A percentile compares a stretch with the other conserved stretches of the same genome.
Evolutionary conservation across 2,113 vertebrate genomes (phyloP).

Genomic region (Piprites chloris): DNA sequence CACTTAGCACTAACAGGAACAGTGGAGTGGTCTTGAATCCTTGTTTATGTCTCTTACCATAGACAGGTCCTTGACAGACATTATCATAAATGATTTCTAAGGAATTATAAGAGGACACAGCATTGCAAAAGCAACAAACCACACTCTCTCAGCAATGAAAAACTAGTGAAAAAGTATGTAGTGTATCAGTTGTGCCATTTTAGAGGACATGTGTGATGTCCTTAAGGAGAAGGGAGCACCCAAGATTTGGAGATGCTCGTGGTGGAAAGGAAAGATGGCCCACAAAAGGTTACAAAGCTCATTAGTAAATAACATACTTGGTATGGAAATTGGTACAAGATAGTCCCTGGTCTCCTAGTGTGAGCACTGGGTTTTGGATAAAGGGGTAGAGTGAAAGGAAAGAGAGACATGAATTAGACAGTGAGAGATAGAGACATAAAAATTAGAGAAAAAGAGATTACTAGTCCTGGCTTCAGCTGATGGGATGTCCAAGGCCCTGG

Average conservation of each 20-base stretch:
- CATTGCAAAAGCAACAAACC: not conserved
- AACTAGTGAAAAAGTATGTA: not conserved
- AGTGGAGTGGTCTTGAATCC: not conserved
- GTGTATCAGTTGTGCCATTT: not conserved
- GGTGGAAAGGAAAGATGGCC: not conserved
- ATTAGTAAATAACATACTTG: not conserved
- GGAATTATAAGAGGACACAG: not conserved
- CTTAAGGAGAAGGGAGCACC: not conserved
- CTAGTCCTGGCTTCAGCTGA: not conserved
- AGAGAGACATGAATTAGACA: not conserved
- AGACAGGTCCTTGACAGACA: not conserved
- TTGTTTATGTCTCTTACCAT: not conserved
- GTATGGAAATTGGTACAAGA: not conserved
- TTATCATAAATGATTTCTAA: not conserved
- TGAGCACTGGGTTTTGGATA: not conserved
- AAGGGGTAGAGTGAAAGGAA: not conserved
- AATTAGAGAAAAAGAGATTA: not conserved
- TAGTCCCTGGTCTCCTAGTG: not conserved
- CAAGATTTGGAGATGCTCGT: not conserved
- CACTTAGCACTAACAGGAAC: not conserved
- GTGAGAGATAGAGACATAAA: not conserved
- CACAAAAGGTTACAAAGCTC: not conserved
- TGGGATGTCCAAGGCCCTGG: not conserved
- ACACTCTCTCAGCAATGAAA: not conserved
- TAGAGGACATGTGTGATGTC: not conserved